Evolutionary conservation across 2,888 invertebrate species (phyloP), one percentile per base, ranked within the genome.

Genomic region (Luperina testacea): DNA sequence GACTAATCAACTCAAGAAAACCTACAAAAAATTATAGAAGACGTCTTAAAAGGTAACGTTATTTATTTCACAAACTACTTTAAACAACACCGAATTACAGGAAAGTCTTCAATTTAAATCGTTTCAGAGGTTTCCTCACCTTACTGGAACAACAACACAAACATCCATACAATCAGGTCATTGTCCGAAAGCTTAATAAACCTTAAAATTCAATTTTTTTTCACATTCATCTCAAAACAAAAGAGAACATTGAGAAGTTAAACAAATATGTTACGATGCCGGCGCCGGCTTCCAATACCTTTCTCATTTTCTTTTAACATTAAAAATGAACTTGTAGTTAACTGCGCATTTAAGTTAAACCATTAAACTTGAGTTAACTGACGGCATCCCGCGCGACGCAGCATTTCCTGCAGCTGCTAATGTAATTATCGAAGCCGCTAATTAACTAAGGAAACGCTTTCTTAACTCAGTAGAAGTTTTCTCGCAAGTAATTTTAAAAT

Each of bases 311-410:
- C 15, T 20, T 75, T 63, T 32, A 67, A 32, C 51, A 65, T 80
- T 81, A 69, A 80, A 81, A 77, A 71, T 69, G 1, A 73, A 73
- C 59, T 78, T 38, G 42, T 77, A 81, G 69, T 76, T 77, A 87
- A 80, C 73, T 75, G 75, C 68, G 63, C 72, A 75, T 61, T 82
- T 71, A 73, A 84, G 65, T 78, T 32, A 68, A 53, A 63, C 57
- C 80, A 87, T 89, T 84, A 88, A 89, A 87, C 77, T 72, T 42
- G 70, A 88, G 85, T 88, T 80, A 81, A 78, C 42, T 76, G 81
- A 13, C 69, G 68, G 67, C 71, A 73, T 75, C 76, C 71, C 77
- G 72, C 67, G 72, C 53, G 63, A 76, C 45, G 80, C 78, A 76
- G 79, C 85, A 59, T 82, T 80, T 80, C 42, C 64, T 85, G 82